Evolutionary conservation across 2,888 invertebrate species (phyloP), one percentile per base, ranked within the genome.

Genomic region (Argyresthia goedartella): DNA sequence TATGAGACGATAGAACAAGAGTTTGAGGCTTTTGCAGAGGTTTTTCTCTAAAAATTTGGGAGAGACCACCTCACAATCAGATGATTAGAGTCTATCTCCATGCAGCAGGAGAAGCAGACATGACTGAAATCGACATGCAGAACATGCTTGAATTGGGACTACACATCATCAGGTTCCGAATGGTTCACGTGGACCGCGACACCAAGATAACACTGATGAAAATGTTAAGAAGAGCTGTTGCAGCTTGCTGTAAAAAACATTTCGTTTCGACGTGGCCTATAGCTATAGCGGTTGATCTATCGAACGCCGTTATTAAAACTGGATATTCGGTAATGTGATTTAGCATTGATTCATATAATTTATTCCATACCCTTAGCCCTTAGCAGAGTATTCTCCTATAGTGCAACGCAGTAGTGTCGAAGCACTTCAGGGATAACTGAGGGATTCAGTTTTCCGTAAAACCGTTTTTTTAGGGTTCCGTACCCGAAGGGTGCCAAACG

Each of bases 251-350:
- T 55, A 73, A 87, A 49, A 90, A 89, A 60, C 44, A 66, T 50
- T 71, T 84, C 6, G 87, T 89, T 0, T 70, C 88, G 25, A 80
- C 86, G 47, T 89, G 88, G 67, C 91, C 95, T 0, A 85, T 95
- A 7, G 95, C 46, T n/a, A 46, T 7, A n/a, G 16, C 46, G 9
- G 25, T 46, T n/a, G 33, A 25, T 93, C 92, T 96, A 0, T 94
- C 93, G 67, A 95, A 95, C 4, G 93, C 94, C 2, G 93, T 95
- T 74, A 94, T 96, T 58, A 88, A 92, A 63, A 95, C 94, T 48
- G 96, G 46, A 46, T n/a, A n/a, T 33, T 25, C 76, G 39, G 39
- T 39, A 25, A 25, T 25, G 25, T 25, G n/a, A 25, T 6, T 4
- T 25, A 25, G 6, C 25, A 25, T 25, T 25, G 2, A 25, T 6